A percentile compares a stretch with the other conserved stretches of the same genome.
Evolutionary conservation across 2,113 vertebrate genomes (phyloP).

Genomic region (Triplophysa dalaica): DNA sequence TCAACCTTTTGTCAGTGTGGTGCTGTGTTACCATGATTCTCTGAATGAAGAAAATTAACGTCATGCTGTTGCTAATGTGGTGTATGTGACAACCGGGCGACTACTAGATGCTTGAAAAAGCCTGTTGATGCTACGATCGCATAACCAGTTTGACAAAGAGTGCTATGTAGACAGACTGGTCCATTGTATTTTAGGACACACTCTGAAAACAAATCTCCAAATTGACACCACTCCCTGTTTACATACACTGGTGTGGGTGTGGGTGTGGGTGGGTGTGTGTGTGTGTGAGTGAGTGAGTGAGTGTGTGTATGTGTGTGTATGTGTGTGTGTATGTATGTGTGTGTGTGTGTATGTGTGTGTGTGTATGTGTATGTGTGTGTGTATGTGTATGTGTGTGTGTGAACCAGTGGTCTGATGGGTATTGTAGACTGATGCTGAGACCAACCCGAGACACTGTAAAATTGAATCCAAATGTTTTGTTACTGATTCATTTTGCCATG

Average conservation of each 20-base stretch:
- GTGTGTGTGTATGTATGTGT: too few species aligned
- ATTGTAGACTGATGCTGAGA: not conserved
- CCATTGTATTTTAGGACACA: constrained; percentile 1
- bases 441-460: not conserved
- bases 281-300: too few species aligned
- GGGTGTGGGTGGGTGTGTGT: too few species aligned
- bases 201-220: not conserved
- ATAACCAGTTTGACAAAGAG: constrained; percentile 37
- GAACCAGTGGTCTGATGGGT: not conserved
- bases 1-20: not conserved
- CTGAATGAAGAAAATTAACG: not conserved
- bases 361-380: not conserved
- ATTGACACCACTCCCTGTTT: constrained; percentile 28
- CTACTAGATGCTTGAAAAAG: not conserved
- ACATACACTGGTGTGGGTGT: not conserved
- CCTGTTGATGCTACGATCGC: constrained; percentile 15
- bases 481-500: not conserved
- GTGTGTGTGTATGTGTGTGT: not conserved
- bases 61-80: not conserved
- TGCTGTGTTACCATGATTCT: not conserved
- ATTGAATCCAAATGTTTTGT: not conserved
- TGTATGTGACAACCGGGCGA: not conserved
- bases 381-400: too few species aligned
- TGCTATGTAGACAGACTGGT: constrained; percentile 48
- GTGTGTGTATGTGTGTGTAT: not conserved